Evolutionary conservation across 2,797 vertebrate genomes (phyloP).

Genomic region (Sebastes trivittatus): DNA sequence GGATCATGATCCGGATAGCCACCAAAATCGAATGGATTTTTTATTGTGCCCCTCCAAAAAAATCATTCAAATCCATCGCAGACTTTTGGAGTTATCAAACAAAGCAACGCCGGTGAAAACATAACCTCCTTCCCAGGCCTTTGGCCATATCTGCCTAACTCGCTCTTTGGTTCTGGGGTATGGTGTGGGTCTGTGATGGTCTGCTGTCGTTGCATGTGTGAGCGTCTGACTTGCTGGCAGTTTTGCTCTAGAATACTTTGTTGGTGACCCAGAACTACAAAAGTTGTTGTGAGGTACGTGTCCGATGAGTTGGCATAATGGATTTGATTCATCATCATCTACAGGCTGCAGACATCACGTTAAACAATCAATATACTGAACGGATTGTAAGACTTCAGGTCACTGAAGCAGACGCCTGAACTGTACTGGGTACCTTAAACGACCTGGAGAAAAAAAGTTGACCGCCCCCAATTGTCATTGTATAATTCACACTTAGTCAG

Average conservation of each 20-base stretch:
- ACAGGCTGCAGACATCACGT: neutral
- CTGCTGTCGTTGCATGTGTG: neutral
- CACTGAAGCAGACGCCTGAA: neutral
- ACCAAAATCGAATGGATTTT: no score
- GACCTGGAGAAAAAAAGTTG: neutral
- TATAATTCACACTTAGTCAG: constrained; percentile 44
- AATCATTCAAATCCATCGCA: no score
- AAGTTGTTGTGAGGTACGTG: neutral
- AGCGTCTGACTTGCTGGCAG: neutral
- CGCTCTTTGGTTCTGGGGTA: neutral
- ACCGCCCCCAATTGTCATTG: neutral
- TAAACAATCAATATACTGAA: neutral
- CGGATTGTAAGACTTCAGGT: neutral
- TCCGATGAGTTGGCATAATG: neutral
- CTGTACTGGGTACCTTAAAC: neutral
- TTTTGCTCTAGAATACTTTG: neutral
- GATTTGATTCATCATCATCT: neutral
- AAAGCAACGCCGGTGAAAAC: no score
- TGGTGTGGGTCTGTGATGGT: neutral
- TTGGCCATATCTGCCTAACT: neutral
- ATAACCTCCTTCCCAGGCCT: no score
- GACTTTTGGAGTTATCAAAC: no score
- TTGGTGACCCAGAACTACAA: neutral
- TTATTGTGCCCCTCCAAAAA: no score
- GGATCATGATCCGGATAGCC: no score